These are phyloP conservation scores for Dasypus novemcinctus DNA, from an alignment of 2,113 vertebrate genomes.

Conservation along the genomic window DNA sequence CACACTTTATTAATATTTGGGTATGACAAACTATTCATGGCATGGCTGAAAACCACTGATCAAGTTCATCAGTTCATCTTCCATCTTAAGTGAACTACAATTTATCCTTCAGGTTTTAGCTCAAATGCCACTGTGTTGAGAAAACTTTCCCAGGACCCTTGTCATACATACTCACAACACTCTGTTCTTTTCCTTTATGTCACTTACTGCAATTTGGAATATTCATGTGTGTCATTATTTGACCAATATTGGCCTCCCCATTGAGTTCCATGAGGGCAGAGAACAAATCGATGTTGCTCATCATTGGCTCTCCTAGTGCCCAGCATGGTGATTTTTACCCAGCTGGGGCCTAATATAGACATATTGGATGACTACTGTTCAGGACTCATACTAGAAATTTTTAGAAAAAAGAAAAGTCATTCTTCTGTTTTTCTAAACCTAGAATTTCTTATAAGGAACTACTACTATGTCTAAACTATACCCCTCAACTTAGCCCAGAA, in stretches of 20 bases:
- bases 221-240: background rate
- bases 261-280: background rate
- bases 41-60: background rate
- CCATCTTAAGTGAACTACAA: background rate
- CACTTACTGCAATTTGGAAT: background rate
- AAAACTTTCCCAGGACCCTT: background rate
- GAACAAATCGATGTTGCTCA: background rate
- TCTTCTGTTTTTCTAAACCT: slow-evolving; percentile 12
- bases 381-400: background rate
- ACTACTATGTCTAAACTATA: background rate
- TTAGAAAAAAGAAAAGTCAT: background rate
- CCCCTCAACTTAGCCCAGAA: background rate
- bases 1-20: background rate
- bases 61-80: background rate
- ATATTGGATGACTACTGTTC: background rate
- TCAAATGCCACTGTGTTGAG: background rate
- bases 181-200: background rate
- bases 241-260: background rate
- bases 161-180: background rate
- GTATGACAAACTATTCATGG: background rate
- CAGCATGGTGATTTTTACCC: background rate
- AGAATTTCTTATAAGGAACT: background rate
- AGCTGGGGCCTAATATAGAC: no score
- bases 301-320: background rate
- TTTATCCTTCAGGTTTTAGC: background rate